phyloP scores from a whole-genome alignment of 2,888 invertebrate genomes.

The Laspeyria flexula region DNA sequence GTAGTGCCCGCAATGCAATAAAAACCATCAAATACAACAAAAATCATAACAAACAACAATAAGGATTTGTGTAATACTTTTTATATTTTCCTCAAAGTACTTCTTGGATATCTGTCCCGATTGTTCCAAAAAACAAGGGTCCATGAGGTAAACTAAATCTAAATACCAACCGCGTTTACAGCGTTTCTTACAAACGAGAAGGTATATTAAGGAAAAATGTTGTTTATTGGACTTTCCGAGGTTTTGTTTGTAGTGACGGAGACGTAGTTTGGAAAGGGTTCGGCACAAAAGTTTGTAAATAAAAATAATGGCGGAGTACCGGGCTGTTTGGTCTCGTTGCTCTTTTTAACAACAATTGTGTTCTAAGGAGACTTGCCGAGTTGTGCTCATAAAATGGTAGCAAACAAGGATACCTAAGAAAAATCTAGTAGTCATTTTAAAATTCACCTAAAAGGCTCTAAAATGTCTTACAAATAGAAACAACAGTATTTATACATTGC shows the following conservation, averaged over 20 bases:
- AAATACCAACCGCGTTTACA: slow-evolving; percentile 38
- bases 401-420: no score
- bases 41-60: not conserved
- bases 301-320: not conserved
- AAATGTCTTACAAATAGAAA: no score
- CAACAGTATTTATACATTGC: no score
- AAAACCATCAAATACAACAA: not conserved
- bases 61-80: not conserved
- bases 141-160: slow-evolving; percentile 29
- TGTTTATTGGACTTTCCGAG: slow-evolving; percentile 11
- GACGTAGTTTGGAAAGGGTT: slow-evolving; percentile 4
- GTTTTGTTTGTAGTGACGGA: slow-evolving; percentile 8
- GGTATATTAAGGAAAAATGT: slow-evolving; percentile 16
- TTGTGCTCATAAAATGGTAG: no score
- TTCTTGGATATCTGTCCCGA: slow-evolving; percentile 39
- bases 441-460: no score
- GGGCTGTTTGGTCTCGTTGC: no score
- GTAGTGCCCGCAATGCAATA: not conserved
- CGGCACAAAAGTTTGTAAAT: slow-evolving; percentile 1
- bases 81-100: slow-evolving; percentile 14
- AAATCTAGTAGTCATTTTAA: no score
- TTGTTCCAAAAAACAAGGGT: slow-evolving; percentile 45
- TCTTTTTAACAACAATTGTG: no score
- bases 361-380: no score
- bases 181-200: slow-evolving; percentile 15